A percentile compares a stretch with the other conserved stretches of the same genome.
Evolutionary conservation across 2,888 invertebrate species (phyloP).

Genomic region (Rhagophthalmus giganteus): DNA sequence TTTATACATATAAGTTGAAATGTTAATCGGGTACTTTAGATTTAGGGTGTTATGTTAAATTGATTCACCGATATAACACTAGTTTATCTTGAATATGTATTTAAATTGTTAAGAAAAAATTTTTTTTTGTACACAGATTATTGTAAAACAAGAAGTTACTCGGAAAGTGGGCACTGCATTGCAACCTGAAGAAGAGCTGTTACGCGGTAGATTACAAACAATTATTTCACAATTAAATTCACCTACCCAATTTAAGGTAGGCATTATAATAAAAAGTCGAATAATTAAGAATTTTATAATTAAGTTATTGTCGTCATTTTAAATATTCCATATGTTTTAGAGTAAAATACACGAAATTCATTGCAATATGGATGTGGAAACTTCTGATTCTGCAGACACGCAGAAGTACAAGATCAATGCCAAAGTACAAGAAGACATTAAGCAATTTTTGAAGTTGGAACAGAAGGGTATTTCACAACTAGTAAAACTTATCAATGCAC

Average conservation of each 20-base stretch:
- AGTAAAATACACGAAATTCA: constrained; percentile 89
- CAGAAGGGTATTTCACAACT: constrained; percentile 88
- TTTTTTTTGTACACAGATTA: constrained; percentile 67
- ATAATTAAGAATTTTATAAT: too few relatives aligned
- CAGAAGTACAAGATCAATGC: constrained; percentile 79
- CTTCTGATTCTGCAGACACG: constrained; percentile 61
- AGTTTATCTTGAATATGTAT: constrained; percentile 2
- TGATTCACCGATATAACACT: too few relatives aligned
- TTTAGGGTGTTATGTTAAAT: too few relatives aligned
- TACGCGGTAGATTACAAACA: constrained; percentile 84
- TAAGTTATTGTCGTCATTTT: not conserved
- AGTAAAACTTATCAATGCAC: constrained; percentile 79
- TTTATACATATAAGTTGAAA: too few relatives aligned
- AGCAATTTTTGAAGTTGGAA: constrained; percentile 80
- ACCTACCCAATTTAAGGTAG: constrained; percentile 89
- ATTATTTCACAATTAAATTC: constrained; percentile 85
- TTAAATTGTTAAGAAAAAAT: constrained; percentile 4
- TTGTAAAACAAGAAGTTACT: constrained; percentile 84
- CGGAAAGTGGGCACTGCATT: constrained; percentile 87
- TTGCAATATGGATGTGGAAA: constrained; percentile 77
- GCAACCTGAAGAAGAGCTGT: constrained; percentile 86
- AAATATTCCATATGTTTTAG: constrained; percentile 53
- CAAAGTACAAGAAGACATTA: constrained; percentile 71
- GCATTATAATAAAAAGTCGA: too few relatives aligned
- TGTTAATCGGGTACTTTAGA: too few relatives aligned